Base-by-base conservation (phyloP, 2,113 vertebrate species). In the Eurypyga helias region DNA sequence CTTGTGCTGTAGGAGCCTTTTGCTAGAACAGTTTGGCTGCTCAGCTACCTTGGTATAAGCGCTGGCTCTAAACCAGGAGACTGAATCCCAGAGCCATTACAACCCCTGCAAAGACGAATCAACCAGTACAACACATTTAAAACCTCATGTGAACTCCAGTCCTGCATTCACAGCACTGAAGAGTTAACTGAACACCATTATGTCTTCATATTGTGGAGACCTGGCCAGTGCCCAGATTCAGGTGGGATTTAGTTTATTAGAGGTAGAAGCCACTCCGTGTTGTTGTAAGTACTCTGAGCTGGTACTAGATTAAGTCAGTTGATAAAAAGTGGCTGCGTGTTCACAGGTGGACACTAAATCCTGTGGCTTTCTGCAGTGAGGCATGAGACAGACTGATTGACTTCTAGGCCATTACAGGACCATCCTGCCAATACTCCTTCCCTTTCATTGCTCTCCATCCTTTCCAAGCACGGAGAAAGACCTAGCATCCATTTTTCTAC, bases 171-270 rank as follows among this genome's bases (percentile, higher is more conserved):
- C 38, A 65, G 60, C 33, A 5, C 54, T 38, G 61, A 38, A 34
- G 38, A 24, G 57, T 48, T 65, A 34, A 58, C 69, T 69, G 66
- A 75, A 25, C 70, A 36, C 3, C 1, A 13, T 0, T 2, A 20
- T 2, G 1, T 18, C 61, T n/a, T 72, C 7, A 0, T 16, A 2
- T 3, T 36, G 33, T 0, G 0, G 60, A 57, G 25, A 12, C 17
- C 23, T 41, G 19, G 45, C 7, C 51, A 41, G n/a, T 57, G 49
- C 46, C 64, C 31, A 52, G 29, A 26, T 49, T 89, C 69, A 79
- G 62, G 6, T 0, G 34, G 24, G 11, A 45, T 19, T 52, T 64
- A 57, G 52, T n/a, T 48, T 25, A 11, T 33, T 55, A 64, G 49
- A 33, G 29, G 26, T 17, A 29, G 84, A 23, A 87, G 69, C 31